These are phyloP conservation scores for Glyptemys insculpta DNA, from an alignment of 2,797 vertebrate species.

Conservation along the genomic window DNA sequence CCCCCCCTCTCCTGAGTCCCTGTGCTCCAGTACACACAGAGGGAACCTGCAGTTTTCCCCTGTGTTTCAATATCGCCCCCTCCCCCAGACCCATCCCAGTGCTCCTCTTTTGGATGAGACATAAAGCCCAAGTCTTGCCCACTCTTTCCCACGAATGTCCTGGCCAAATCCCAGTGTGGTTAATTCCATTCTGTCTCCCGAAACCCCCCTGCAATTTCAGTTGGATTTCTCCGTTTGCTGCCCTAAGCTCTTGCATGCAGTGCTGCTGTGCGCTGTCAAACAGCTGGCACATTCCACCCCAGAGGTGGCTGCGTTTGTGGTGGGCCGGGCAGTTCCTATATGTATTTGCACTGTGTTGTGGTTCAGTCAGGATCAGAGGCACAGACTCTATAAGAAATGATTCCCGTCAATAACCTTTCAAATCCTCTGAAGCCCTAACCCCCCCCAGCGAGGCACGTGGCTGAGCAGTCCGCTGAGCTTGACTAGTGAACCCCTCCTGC, in stretches of 20 bases:
- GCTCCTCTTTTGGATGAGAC: background rate
- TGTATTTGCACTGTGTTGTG: background rate
- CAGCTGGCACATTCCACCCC: background rate
- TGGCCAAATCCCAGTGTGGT: background rate
- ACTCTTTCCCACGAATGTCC: background rate
- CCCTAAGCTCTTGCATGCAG: fast-evolving
- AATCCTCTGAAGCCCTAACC: background rate
- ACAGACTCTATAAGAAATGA: background rate
- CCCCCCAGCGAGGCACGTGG: background rate
- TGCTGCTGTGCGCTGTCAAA: background rate
- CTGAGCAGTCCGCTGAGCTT: background rate
- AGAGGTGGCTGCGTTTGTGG: fast-evolving
- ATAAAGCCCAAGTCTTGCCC: background rate
- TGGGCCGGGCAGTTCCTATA: background rate
- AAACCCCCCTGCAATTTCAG: background rate
- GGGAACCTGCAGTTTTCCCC: background rate
- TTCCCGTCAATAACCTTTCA: background rate
- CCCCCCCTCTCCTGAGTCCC: fast-evolving
- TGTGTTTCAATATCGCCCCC: background rate
- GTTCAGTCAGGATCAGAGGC: background rate
- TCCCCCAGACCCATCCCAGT: background rate
- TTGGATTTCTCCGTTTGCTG: background rate
- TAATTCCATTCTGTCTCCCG: fast-evolving
- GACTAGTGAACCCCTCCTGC: background rate
- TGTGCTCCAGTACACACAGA: background rate